Evolutionary conservation across 2,888 invertebrate genomes (phyloP).

Genomic region (Leptopterna dolabrata): DNA sequence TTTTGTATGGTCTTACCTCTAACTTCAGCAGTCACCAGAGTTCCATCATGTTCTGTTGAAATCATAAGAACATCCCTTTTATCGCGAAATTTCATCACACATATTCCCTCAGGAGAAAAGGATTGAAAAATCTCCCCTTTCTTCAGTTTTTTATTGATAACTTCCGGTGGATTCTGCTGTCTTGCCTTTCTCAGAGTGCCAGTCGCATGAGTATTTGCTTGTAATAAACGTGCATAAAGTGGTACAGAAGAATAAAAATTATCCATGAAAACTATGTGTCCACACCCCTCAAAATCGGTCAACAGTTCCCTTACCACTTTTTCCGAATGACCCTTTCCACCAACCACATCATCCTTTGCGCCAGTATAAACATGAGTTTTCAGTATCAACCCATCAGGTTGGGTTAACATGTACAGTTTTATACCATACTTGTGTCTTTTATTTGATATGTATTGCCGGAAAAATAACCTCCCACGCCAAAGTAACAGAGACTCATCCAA

Average conservation of each 20-base stretch:
- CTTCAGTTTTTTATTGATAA: too few species aligned
- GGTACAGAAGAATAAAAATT: constrained; percentile 45
- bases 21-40: neutral
- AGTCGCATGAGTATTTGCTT: constrained; percentile 48
- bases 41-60: constrained; percentile 53
- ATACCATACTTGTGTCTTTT: too few species aligned
- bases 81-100: constrained; percentile 56
- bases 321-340: neutral
- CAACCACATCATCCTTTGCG: constrained; percentile 40
- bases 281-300: constrained; percentile 37
- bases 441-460: too few species aligned
- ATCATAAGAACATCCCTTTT: constrained; percentile 54
- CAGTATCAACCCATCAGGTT: constrained; percentile 65
- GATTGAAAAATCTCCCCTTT: too few species aligned
- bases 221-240: neutral
- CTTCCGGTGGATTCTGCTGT: neutral
- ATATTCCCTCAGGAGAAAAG: neutral
- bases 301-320: constrained; percentile 35
- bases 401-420: too few species aligned
- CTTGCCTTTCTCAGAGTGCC: constrained; percentile 28
- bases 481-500: constrained; percentile 65
- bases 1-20: constrained; percentile 37
- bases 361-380: constrained; percentile 62
- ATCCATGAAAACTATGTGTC: constrained; percentile 56
- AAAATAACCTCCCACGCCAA: too few species aligned